These are phyloP conservation scores for Pogona vitticeps DNA, from an alignment of 2,113 vertebrate genomes.

Conservation along the genomic window DNA sequence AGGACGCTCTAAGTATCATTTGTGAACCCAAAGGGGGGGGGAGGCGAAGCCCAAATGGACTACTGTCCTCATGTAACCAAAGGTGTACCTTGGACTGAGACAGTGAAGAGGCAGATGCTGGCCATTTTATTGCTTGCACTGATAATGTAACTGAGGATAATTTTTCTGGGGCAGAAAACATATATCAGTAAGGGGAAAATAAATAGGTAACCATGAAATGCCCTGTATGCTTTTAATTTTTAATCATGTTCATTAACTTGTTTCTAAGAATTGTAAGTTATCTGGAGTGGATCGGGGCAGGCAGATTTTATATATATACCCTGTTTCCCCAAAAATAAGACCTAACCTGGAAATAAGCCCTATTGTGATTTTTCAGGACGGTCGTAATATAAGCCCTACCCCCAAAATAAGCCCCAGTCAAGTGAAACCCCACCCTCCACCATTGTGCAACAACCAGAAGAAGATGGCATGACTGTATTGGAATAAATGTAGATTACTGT, in stretches of 20 bases:
- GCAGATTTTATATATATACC: too few relatives aligned
- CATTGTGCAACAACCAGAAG: too few relatives aligned
- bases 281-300: too few relatives aligned
- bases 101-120: background rate
- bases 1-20: background rate
- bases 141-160: background rate
- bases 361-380: too few relatives aligned
- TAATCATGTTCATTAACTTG: background rate
- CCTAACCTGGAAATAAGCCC: too few relatives aligned
- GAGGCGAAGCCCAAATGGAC: background rate
- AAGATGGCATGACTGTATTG: too few relatives aligned
- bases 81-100: background rate
- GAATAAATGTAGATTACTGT: too few relatives aligned
- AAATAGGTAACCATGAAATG: background rate
- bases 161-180: background rate
- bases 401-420: too few relatives aligned
- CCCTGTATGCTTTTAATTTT: constrained; percentile 4
- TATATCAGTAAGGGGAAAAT: background rate
- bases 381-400: too few relatives aligned
- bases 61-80: background rate
- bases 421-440: too few relatives aligned
- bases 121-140: background rate
- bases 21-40: background rate
- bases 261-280: background rate
- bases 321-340: too few relatives aligned